Conservation (phyloP, 2,888 invertebrate genomes). For the Pegoplata infirma region DNA sequence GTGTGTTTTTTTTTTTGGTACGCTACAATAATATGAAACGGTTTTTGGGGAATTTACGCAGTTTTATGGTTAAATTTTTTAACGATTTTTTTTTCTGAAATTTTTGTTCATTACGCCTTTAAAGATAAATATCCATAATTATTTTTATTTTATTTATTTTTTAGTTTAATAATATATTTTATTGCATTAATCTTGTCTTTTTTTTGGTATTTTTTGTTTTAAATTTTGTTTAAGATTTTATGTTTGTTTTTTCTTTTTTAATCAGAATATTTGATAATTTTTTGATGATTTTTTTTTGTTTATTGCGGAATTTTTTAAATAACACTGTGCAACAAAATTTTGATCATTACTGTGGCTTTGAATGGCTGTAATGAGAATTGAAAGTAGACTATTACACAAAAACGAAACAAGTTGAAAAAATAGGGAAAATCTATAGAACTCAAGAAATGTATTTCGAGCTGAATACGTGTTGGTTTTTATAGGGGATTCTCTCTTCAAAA, state of each 20-base stretch:
- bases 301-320: conserved; percentile 21
- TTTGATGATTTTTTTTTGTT: conserved; percentile 9
- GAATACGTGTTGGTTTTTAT: too few relatives aligned
- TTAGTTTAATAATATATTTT: conserved; percentile 35
- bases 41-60: conserved; percentile 14
- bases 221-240: conserved; percentile 22
- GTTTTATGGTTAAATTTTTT: conserved; percentile 7
- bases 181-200: background rate
- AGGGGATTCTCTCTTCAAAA: too few relatives aligned
- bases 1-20: conserved; percentile 7
- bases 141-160: conserved; percentile 22
- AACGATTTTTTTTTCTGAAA: conserved; percentile 17
- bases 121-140: conserved; percentile 19
- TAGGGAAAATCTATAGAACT: too few relatives aligned
- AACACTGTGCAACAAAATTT: too few relatives aligned
- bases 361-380: too few relatives aligned
- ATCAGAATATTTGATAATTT: conserved; percentile 18
- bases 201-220: conserved; percentile 25
- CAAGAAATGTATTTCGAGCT: too few relatives aligned
- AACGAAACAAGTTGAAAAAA: too few relatives aligned
- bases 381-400: too few relatives aligned
- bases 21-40: conserved; percentile 59
- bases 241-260: conserved; percentile 12
- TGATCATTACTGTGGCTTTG: too few relatives aligned
- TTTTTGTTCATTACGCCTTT: background rate